Percentiles rank a stretch among this genome's conserved stretches.
phyloP scores from a whole-genome alignment of 2,888 invertebrate genomes.

The Oxyteleia sp. region DNA sequence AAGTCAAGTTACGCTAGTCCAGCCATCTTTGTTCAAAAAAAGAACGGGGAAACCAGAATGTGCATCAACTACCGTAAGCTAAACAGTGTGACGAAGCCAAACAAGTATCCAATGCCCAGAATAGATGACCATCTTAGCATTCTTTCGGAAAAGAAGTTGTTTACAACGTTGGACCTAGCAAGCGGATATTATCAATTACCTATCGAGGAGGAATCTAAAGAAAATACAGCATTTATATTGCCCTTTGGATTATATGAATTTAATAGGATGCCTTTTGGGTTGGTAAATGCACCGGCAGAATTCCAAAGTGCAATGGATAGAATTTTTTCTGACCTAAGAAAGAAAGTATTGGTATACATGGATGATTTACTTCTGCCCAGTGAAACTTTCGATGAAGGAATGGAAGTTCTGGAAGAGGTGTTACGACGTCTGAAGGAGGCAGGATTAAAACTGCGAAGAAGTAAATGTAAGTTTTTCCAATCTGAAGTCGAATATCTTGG shows the following conservation, averaged over 20 bases:
- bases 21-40: slow-evolving; percentile 55
- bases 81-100: slow-evolving; percentile 69
- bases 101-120: slow-evolving; percentile 81
- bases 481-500: slow-evolving; percentile 4
- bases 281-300: slow-evolving; percentile 17
- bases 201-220: slow-evolving; percentile 71
- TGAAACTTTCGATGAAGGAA: slow-evolving; percentile 29
- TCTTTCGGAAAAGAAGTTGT: slow-evolving; percentile 79
- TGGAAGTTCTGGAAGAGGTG: slow-evolving; percentile 1
- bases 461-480: slow-evolving; percentile 28
- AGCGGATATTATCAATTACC: slow-evolving; percentile 82
- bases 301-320: slow-evolving; percentile 72
- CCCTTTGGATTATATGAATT: slow-evolving; percentile 26
- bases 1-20: no score
- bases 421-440: background rate
- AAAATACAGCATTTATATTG: slow-evolving; percentile 67
- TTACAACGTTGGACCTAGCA: slow-evolving; percentile 79
- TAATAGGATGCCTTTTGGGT: background rate
- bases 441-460: slow-evolving; percentile 2
- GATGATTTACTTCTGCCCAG: slow-evolving; percentile 62
- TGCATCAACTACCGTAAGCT: slow-evolving; percentile 78
- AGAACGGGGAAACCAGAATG: slow-evolving; percentile 63
- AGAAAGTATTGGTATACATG: slow-evolving; percentile 31
- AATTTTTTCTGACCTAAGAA: slow-evolving; percentile 42
- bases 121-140: slow-evolving; percentile 74